phyloP scores from a whole-genome alignment of 2,113 vertebrate species.

The Leptobrachium ailaonicum region DNA sequence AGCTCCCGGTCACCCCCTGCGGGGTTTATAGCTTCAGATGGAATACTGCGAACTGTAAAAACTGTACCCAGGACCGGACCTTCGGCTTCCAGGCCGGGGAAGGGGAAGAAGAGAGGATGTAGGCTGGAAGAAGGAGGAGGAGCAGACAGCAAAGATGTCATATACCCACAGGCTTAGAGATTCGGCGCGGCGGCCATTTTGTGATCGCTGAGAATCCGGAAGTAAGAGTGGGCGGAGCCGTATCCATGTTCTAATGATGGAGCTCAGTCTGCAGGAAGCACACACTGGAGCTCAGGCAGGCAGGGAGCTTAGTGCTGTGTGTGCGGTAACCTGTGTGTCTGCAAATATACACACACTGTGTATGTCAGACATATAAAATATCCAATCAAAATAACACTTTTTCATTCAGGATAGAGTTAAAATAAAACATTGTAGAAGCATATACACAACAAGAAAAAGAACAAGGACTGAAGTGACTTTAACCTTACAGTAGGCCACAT shows the following conservation, averaged over 20 bases:
- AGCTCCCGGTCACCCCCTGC: constrained; percentile 1
- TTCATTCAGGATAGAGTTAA: too few species aligned
- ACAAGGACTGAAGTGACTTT: too few species aligned
- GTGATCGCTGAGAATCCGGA: constrained; percentile 28
- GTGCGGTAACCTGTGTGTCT: too few species aligned
- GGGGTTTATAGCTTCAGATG: background rate
- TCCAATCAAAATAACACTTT: too few species aligned
- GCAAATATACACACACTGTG: too few species aligned
- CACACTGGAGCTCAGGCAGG: too few species aligned
- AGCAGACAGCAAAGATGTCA: constrained; percentile 19
- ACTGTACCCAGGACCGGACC: constrained; percentile 3
- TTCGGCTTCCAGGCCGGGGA: constrained; percentile 36
- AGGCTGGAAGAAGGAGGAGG: background rate
- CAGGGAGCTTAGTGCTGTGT: too few species aligned
- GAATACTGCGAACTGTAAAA: background rate
- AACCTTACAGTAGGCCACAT: too few species aligned
- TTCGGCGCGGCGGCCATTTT: constrained; percentile 48
- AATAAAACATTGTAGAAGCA: too few species aligned
- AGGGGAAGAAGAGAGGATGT: constrained; percentile 8
- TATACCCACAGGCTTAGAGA: constrained; percentile 2
- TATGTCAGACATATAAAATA: too few species aligned
- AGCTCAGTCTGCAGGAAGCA: too few species aligned
- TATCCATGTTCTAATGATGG: constrained; percentile 18
- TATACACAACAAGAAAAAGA: too few species aligned
- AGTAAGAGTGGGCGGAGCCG: constrained; percentile 12